Conservation (phyloP, 2,888 invertebrate genomes). For the Acheta domesticus region DNA sequence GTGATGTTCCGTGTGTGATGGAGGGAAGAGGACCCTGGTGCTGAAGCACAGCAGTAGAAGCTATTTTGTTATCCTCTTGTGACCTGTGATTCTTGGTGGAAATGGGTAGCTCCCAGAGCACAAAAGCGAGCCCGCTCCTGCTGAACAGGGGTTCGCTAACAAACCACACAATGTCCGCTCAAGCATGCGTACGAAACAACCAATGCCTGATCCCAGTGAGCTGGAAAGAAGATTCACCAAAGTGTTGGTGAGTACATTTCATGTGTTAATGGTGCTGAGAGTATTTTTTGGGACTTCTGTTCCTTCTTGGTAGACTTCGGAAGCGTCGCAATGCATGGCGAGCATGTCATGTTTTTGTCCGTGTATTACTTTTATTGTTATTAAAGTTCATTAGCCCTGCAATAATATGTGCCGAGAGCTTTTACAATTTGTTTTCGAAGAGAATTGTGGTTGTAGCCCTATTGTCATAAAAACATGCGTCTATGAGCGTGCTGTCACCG, state of each 20-base stretch:
- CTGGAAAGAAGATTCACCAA: conserved; percentile 91
- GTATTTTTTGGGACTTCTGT: too few species aligned
- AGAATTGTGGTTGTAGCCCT: too few species aligned
- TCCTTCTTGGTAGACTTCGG: too few species aligned
- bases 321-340: too few species aligned
- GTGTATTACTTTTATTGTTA: too few species aligned
- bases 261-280: too few species aligned
- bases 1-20: conserved; percentile 27
- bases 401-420: too few species aligned
- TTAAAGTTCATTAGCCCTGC: too few species aligned
- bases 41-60: conserved; percentile 21
- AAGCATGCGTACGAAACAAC: conserved; percentile 58
- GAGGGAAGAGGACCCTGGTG: conserved; percentile 35
- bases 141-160: conserved; percentile 30
- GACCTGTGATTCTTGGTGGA: not conserved
- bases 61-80: not conserved
- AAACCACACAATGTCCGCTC: conserved; percentile 39
- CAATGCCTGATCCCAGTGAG: conserved; percentile 90
- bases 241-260: conserved; percentile 73
- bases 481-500: too few species aligned
- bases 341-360: too few species aligned
- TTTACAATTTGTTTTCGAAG: too few species aligned
- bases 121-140: conserved; percentile 35
- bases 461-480: too few species aligned
- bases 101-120: conserved; percentile 37